phyloP scores from a whole-genome alignment of 1,140 invertebrate genomes.

The Nymphalis io region DNA sequence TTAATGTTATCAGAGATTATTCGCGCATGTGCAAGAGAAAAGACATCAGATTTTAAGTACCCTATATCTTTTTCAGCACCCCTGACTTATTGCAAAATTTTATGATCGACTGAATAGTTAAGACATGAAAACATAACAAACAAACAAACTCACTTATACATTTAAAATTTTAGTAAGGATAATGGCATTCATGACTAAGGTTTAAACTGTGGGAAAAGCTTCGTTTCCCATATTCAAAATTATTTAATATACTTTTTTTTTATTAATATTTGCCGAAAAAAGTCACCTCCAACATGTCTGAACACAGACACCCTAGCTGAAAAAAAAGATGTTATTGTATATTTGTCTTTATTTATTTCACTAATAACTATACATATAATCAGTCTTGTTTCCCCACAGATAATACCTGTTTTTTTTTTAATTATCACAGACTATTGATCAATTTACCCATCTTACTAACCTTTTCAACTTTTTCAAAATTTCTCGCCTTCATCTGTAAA shows the following conservation, averaged over 20 bases:
- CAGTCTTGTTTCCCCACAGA: constrained; percentile 11
- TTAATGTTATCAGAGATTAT: too few species aligned
- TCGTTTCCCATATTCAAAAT: too few species aligned
- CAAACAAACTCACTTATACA: too few species aligned
- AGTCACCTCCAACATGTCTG: constrained; percentile 85
- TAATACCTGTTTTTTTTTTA: constrained; percentile 25
- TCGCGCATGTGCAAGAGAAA: too few species aligned
- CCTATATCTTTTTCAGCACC: too few species aligned
- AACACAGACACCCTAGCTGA: constrained; percentile 80
- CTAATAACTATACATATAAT: constrained; percentile 48
- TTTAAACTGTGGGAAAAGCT: too few species aligned
- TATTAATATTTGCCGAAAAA: constrained; percentile 77
- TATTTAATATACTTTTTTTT: background rate
- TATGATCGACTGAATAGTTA: too few species aligned
- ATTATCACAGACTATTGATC: constrained; percentile 48
- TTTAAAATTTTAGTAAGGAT: too few species aligned
- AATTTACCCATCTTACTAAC: constrained; percentile 83
- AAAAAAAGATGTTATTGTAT: constrained; percentile 67
- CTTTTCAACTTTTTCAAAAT: constrained; percentile 99
- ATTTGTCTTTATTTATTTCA: constrained; percentile 59
- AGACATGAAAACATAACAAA: too few species aligned
- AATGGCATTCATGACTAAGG: too few species aligned
- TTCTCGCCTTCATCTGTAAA: constrained; percentile 94
- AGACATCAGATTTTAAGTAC: too few species aligned
- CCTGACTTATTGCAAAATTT: too few species aligned